phyloP scores from a whole-genome alignment of 1,140 invertebrate species.

The Papilio aristodemus region DNA sequence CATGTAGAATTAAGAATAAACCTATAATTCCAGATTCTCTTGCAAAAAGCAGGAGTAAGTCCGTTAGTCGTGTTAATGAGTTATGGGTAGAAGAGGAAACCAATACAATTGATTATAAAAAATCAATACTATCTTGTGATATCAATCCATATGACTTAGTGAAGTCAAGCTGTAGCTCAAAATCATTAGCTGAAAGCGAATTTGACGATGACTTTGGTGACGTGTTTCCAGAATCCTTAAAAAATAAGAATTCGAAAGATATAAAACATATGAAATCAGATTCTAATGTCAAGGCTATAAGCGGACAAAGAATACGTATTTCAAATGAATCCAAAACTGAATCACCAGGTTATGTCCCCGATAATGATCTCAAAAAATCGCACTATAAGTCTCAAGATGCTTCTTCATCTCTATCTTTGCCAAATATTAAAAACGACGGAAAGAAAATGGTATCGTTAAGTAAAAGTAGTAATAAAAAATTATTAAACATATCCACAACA shows the following conservation, averaged over 20 bases:
- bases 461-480: slow-evolving; percentile 67
- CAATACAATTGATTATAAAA: slow-evolving; percentile 79
- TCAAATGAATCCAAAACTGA: slow-evolving; percentile 73
- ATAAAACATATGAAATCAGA: slow-evolving; percentile 64
- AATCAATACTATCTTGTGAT: slow-evolving; percentile 91
- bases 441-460: slow-evolving; percentile 59
- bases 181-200: slow-evolving; percentile 67
- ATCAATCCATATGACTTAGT: slow-evolving; percentile 92
- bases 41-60: slow-evolving; percentile 74
- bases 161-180: slow-evolving; percentile 69
- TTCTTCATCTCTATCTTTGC: slow-evolving; percentile 62
- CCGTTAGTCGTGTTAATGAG: slow-evolving; percentile 75
- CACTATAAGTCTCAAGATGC: slow-evolving; percentile 65
- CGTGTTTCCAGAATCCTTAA: slow-evolving; percentile 63
- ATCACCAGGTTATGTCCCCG: slow-evolving; percentile 70
- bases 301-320: slow-evolving; percentile 81
- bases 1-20: slow-evolving; percentile 74
- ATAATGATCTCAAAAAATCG: slow-evolving; percentile 75
- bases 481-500: slow-evolving; percentile 50
- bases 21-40: slow-evolving; percentile 71
- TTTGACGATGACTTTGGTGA: slow-evolving; percentile 71
- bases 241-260: slow-evolving; percentile 49
- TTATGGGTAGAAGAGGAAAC: slow-evolving; percentile 77
- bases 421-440: slow-evolving; percentile 72
- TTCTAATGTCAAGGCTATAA: slow-evolving; percentile 80